These are phyloP conservation scores for Tringa solitaria DNA, from an alignment of 2,113 vertebrate genomes.

Conservation along the genomic window DNA sequence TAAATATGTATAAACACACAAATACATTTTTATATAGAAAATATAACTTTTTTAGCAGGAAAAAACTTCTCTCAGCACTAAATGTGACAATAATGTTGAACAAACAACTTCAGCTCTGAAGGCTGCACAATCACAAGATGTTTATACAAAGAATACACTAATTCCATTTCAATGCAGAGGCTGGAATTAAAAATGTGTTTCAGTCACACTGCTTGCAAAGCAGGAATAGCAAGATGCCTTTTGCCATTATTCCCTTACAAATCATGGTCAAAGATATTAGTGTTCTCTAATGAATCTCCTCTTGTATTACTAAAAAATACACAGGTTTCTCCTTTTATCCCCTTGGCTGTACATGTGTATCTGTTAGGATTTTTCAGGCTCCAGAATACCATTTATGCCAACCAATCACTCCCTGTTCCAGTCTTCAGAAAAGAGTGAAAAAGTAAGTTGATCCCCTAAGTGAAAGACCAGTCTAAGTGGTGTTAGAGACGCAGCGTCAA, in stretches of 20 bases:
- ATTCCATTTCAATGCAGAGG: neutral
- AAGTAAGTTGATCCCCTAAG: neutral
- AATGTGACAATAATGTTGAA: neutral
- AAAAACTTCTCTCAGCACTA: neutral
- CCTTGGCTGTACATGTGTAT: neutral
- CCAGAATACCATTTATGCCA: neutral
- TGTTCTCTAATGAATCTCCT: neutral
- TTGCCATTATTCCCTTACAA: slow-evolving; percentile 5
- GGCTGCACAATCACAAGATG: neutral
- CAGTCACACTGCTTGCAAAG: neutral
- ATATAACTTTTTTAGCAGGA: neutral
- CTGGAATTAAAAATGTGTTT: neutral
- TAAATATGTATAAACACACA: neutral
- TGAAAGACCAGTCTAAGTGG: neutral
- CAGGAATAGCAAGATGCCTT: neutral
- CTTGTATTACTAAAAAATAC: neutral
- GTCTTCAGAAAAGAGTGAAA: neutral
- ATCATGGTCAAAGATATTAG: neutral
- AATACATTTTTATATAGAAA: neutral
- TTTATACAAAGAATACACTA: neutral
- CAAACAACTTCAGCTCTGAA: neutral
- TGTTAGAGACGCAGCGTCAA: neutral
- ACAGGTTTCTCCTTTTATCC: neutral
- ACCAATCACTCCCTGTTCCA: neutral
- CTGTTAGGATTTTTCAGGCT: neutral